These are phyloP conservation scores for Lytechinus pictus DNA, from an alignment of 35 echinoderm and acorn worm genomes.

Conservation along the genomic window DNA sequence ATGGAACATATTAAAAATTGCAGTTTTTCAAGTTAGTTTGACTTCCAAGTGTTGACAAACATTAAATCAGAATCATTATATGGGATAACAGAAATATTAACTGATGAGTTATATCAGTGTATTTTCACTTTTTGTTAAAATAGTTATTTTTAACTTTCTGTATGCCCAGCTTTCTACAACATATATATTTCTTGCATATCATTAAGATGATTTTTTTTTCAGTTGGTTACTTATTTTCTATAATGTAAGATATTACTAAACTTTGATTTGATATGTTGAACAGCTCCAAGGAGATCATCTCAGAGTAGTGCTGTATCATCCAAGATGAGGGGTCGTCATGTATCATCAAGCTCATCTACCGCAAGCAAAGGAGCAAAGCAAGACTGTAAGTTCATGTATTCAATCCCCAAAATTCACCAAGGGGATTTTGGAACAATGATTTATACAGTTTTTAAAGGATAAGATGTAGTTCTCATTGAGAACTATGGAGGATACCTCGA, in stretches of 20 bases:
- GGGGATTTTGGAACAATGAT: too few relatives aligned
- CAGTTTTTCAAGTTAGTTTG: background rate
- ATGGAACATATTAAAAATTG: too few relatives aligned
- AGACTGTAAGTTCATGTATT: background rate
- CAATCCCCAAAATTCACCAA: too few relatives aligned
- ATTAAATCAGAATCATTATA: background rate
- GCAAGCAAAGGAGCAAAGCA: background rate
- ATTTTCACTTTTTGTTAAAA: background rate
- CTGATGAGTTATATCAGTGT: background rate
- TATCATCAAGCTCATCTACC: slow-evolving; percentile 26
- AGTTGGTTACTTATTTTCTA: background rate
- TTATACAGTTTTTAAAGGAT: too few relatives aligned
- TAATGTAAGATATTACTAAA: background rate
- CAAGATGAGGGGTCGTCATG: slow-evolving; percentile 19
- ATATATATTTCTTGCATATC: background rate
- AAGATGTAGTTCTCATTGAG: too few relatives aligned
- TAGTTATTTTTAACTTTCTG: background rate
- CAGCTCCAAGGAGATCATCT: background rate
- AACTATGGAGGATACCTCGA: too few relatives aligned
- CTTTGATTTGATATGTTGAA: background rate
- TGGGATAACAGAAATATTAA: background rate
- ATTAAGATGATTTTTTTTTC: too few relatives aligned
- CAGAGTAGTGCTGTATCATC: background rate
- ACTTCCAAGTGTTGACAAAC: background rate
- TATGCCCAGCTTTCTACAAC: background rate